Conservation (phyloP, 2,888 invertebrate species). For the Zygaena filipendulae region DNA sequence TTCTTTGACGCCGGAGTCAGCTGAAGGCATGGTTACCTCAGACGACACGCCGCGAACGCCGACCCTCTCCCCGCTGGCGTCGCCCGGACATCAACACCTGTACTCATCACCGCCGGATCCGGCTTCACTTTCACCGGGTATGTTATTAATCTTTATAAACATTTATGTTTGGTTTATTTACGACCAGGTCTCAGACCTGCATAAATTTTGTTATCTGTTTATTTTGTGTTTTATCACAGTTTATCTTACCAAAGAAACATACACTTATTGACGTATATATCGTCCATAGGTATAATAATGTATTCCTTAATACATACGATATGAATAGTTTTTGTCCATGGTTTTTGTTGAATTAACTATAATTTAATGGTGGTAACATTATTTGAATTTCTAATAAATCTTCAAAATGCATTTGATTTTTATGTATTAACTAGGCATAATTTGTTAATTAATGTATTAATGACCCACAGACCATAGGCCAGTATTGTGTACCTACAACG, state of each 20-base stretch:
- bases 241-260: constrained; percentile 24
- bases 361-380: no score
- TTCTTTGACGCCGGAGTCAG: constrained; percentile 51
- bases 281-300: no score
- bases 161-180: constrained; percentile 1
- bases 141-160: constrained; percentile 17
- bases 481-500: no score
- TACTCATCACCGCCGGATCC: constrained; percentile 32
- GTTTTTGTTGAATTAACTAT: no score
- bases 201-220: constrained; percentile 28
- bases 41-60: constrained; percentile 38
- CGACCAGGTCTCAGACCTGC: constrained; percentile 14
- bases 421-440: no score
- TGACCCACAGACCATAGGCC: no score
- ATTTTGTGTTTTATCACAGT: constrained; percentile 28
- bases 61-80: constrained; percentile 42
- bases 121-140: constrained; percentile 42
- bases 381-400: no score
- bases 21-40: constrained; percentile 28
- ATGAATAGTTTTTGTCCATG: no score
- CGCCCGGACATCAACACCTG: constrained; percentile 40
- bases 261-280: constrained; percentile 2
- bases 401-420: no score
- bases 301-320: no score
- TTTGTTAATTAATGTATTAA: no score